Evolutionary conservation across 64 coral and sea anemone genomes (phyloP), one percentile per base, ranked within the genome.

Genomic region (Dendrophyllia cribrosa): DNA sequence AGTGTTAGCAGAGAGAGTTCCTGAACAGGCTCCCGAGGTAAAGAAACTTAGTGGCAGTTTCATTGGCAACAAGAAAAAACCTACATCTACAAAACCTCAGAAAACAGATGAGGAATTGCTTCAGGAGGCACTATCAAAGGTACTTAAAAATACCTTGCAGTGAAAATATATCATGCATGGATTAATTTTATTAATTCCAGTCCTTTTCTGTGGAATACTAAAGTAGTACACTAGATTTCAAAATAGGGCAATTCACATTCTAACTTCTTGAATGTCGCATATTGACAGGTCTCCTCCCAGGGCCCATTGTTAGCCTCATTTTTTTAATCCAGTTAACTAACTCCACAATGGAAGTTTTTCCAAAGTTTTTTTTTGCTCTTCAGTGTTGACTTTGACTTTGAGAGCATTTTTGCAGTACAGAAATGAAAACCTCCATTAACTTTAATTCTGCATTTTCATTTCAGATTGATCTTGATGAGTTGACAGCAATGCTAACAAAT

Each of bases 401-500:
- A 34, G 34, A 34, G 34, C 34, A 34, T 34, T 34, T 34, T 34
- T 34, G 34, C 34, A 34, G 34, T 34, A 34, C 34, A 34, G 34
- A 34, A 34, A 34, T 34, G 34, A 34, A 34, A 9, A 9, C 17
- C 69, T 9, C 21, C 9, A 13, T 19, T 25, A 9, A 72, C 4
- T 9, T 72, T 9, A 72, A 7, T 9, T 72, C 15, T 7, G 15
- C 43, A 9, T 53, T 76, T 47, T 16, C 66, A 25, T 79, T 43
- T 76, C 24, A 96, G 95, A 13, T 97, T 63, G 95, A 97, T 53
- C 23, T 94, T 64, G 75, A 85, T 70, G 73, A 62, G 51, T 55
- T 97, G 70, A 97, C 72, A 62, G 83, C 79, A 47, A 17, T 74
- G 5, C 82, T 94, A 47, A 78, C 88, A 17, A 89, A 94, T 34